Conservation (phyloP, 2,113 vertebrate genomes). For the Ovis aries region ARS-UI_Ramb_v3.0 NC_056066.1:74418501-74419000, state of each 20-base stretch:
- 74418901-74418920: neutral
- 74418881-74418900: neutral
- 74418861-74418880: neutral
- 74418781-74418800: neutral
- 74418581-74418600: neutral
- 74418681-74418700: neutral
- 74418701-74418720: neutral
- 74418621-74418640: neutral
- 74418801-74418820: neutral
- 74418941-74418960: neutral
- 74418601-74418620: neutral
- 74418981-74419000: neutral
- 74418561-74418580: neutral
- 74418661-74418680: neutral
- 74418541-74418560: neutral
- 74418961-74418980: neutral
- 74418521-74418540: neutral
- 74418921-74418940: neutral
- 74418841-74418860: neutral
- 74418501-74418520: neutral
- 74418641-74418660: neutral
- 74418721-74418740: neutral
- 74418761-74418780: neutral
- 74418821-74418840: neutral
- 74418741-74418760: neutral